A percentile compares a stretch with the other conserved stretches of the same genome.
Conservation (phyloP, 2,113 vertebrate species). For the Pica pica region DNA sequence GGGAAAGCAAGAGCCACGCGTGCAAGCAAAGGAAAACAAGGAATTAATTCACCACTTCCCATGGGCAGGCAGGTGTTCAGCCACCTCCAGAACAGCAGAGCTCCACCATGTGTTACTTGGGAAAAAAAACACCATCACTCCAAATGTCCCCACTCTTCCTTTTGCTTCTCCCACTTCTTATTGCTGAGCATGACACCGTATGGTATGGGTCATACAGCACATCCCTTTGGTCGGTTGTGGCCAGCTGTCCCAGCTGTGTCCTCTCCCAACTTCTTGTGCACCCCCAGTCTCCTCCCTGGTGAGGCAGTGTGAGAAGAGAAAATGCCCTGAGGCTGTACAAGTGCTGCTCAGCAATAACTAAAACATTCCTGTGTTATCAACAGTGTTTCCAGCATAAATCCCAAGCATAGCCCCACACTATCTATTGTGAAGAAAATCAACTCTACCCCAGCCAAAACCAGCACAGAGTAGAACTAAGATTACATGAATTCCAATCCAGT, state of each 20-base stretch:
- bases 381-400: not conserved
- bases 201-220: not conserved
- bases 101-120: not conserved
- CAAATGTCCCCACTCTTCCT: not conserved
- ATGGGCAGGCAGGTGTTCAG: not conserved
- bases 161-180: not conserved
- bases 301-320: not conserved
- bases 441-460: not conserved
- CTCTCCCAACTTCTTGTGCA: not conserved
- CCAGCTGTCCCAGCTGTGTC: not conserved
- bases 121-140: not conserved
- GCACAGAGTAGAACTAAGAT: not conserved
- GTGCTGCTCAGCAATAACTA: not conserved
- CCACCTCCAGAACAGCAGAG: not conserved
- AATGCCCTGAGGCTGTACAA: not conserved
- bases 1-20: not conserved
- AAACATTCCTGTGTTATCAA: constrained; percentile 1
- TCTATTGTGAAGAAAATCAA: not conserved
- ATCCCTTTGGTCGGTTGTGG: not conserved
- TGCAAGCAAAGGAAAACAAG: not conserved
- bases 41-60: not conserved
- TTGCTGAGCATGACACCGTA: not conserved
- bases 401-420: not conserved
- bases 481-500: not conserved
- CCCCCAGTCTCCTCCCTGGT: not conserved